phyloP scores from a whole-genome alignment of 1,140 invertebrate genomes.

The Euwallacea similis region DNA sequence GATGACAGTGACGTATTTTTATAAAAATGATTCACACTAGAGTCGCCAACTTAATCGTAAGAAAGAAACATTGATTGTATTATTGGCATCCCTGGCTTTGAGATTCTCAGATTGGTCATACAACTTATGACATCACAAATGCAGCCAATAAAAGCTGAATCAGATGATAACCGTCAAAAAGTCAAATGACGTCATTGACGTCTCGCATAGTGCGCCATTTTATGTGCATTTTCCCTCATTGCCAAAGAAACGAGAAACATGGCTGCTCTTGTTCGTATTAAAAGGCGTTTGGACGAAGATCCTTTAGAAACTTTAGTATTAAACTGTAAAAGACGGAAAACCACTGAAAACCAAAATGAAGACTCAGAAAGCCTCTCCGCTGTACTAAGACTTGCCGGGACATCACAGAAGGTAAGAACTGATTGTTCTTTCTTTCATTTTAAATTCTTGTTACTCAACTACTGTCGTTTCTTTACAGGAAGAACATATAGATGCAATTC shows the following conservation, averaged over 20 bases:
- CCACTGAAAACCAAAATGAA: conserved; percentile 42
- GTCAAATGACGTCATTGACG: no score
- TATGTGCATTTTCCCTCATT: no score
- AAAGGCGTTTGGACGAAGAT: conserved; percentile 60
- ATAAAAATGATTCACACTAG: no score
- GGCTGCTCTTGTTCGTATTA: conserved; percentile 61
- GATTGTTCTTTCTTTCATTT: not conserved
- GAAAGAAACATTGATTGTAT: no score
- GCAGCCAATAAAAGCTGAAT: no score
- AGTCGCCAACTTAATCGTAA: no score
- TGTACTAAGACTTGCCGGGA: conserved; percentile 62
- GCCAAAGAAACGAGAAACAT: conserved; percentile 46
- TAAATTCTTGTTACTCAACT: not conserved
- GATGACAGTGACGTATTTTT: no score
- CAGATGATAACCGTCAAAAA: no score
- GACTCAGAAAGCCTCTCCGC: conserved; percentile 42
- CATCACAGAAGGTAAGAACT: conserved; percentile 54
- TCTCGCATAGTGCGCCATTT: no score
- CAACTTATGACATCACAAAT: no score
- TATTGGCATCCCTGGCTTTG: no score
- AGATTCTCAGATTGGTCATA: no score
- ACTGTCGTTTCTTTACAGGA: conserved; percentile 47
- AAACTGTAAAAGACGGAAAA: conserved; percentile 59
- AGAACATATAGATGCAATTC: conserved; percentile 52
- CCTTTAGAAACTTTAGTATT: conserved; percentile 59